A percentile compares a stretch with the other conserved stretches of the same genome.
Evolutionary conservation across 2,888 invertebrate genomes (phyloP).

Genomic region (Campoletis raptor): DNA sequence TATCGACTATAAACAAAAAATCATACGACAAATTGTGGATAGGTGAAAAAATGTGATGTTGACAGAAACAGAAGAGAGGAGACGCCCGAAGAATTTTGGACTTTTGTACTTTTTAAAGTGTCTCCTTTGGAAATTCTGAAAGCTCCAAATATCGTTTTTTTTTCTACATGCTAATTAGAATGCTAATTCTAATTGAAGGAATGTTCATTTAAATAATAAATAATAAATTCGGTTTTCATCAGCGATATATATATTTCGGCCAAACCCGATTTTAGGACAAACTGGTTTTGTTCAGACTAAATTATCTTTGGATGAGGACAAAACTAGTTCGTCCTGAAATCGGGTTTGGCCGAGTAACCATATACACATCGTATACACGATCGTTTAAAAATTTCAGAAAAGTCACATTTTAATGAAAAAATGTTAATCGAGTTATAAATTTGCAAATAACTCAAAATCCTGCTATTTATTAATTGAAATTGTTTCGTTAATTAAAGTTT

Average conservation of each 20-base stretch:
- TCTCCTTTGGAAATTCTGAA: constrained; percentile 18
- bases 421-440: not conserved
- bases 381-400: not conserved
- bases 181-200: constrained; percentile 9
- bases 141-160: not conserved
- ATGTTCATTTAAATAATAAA: constrained; percentile 30
- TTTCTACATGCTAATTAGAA: constrained; percentile 1
- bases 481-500: not conserved
- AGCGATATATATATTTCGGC: not conserved
- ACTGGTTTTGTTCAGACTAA: not conserved
- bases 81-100: constrained; percentile 53
- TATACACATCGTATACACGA: not conserved
- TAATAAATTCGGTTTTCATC: constrained; percentile 24
- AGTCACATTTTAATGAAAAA: not conserved
- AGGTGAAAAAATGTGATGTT: not conserved
- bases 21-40: not conserved
- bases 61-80: not conserved
- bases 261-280: not conserved
- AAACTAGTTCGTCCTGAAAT: not conserved
- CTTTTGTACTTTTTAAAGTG: constrained; percentile 61
- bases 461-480: not conserved
- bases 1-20: constrained; percentile 3
- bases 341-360: not conserved
- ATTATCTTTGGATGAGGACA: not conserved
- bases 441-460: not conserved